A percentile compares a stretch with the other conserved stretches of the same genome.
Conservation (phyloP, 53 echinoderm and acorn worm species). For the Arbacia lixula region DNA sequence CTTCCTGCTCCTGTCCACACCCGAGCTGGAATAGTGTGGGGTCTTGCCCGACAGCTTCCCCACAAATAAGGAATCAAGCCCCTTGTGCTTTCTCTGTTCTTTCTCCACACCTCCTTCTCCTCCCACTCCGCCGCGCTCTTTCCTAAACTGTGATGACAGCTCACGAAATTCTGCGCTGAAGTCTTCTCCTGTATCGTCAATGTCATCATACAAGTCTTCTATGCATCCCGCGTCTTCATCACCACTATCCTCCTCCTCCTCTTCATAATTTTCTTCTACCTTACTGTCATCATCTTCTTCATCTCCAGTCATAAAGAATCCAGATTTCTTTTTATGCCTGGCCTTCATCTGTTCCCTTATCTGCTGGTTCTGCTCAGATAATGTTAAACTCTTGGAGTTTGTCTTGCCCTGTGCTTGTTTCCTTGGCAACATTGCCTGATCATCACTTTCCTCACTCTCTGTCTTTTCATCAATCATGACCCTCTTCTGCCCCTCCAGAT, state of each 20-base stretch:
- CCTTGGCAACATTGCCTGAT: neutral
- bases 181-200: constrained; percentile 24
- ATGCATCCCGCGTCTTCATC: constrained; percentile 15
- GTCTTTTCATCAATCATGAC: neutral
- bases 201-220: constrained; percentile 31
- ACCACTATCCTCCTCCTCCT: constrained; percentile 36
- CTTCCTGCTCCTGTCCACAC: neutral
- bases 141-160: neutral
- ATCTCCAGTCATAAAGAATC: neutral
- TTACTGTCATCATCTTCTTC: constrained; percentile 8
- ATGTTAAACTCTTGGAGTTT: neutral
- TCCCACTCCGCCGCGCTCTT: neutral
- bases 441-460: constrained; percentile 11
- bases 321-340: constrained; percentile 28
- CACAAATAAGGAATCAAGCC: constrained; percentile 64
- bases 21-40: neutral
- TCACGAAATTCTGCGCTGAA: constrained; percentile 21
- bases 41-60: constrained; percentile 54
- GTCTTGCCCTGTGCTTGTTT: neutral
- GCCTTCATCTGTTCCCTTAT: constrained; percentile 25
- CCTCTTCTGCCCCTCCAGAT: neutral
- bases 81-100: constrained; percentile 23
- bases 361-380: constrained; percentile 6
- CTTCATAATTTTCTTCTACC: neutral
- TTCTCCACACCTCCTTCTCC: constrained; percentile 11